Evolutionary conservation across 2,113 vertebrate genomes (phyloP).

Genomic region (Eurypyga helias): DNA sequence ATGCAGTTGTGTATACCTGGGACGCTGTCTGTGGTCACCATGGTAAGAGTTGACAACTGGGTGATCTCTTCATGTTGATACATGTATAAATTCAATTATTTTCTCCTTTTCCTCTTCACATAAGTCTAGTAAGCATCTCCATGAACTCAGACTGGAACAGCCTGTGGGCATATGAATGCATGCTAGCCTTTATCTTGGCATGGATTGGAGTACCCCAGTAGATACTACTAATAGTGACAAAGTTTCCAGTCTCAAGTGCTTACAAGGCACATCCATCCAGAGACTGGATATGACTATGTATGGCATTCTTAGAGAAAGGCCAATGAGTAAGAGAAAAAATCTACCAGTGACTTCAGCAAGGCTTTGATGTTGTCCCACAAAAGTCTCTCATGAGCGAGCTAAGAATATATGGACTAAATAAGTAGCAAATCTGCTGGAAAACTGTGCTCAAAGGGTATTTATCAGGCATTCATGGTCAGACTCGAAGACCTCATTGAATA

Average conservation of each 20-base stretch:
- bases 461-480: neutral
- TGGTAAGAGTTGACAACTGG: neutral
- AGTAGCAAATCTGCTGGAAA: neutral
- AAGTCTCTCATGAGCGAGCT: neutral
- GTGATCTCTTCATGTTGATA: neutral
- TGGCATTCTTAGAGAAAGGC: neutral
- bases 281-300: neutral
- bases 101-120: neutral
- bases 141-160: neutral
- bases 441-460: neutral
- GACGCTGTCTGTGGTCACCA: neutral
- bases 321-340: neutral
- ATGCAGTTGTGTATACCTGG: neutral
- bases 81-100: neutral
- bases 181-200: neutral
- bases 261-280: neutral
- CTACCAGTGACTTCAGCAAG: neutral
- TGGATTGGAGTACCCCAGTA: neutral
- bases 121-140: neutral
- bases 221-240: neutral
- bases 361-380: neutral
- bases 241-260: neutral
- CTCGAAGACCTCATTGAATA: neutral
- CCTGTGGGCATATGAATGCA: neutral
- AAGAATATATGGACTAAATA: neutral